phyloP scores from a whole-genome alignment of 2,113 vertebrate species.

The Callocephalon fimbriatum region DNA sequence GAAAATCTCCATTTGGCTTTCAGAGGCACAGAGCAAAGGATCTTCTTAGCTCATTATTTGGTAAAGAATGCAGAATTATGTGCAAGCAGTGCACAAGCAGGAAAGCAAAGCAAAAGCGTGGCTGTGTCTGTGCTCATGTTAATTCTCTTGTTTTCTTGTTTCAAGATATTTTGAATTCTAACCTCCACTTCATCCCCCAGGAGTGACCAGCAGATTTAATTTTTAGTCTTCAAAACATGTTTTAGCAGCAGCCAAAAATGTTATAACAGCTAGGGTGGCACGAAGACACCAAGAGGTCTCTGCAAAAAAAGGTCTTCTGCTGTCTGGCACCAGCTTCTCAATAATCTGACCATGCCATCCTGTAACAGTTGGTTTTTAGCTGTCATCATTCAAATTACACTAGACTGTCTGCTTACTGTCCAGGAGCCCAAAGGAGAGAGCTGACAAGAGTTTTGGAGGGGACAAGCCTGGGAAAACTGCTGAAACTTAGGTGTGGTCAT shows the following conservation, averaged over 20 bases:
- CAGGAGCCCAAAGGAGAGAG: background rate
- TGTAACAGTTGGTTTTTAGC: background rate
- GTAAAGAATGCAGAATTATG: background rate
- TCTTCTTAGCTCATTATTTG: background rate
- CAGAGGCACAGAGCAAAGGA: background rate
- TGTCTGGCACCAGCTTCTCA: background rate
- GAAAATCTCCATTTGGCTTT: background rate
- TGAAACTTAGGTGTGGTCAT: background rate
- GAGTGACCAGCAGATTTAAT: background rate
- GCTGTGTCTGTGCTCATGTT: background rate
- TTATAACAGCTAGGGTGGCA: background rate
- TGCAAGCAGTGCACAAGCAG: background rate
- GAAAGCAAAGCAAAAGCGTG: background rate
- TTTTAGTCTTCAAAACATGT: background rate
- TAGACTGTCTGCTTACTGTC: background rate
- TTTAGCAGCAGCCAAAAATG: background rate
- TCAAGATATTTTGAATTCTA: background rate
- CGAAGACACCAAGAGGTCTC: background rate
- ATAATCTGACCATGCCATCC: background rate
- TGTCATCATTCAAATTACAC: accelerated
- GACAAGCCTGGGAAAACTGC: background rate
- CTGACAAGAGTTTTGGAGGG: background rate
- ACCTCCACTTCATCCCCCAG: background rate
- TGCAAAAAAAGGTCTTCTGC: background rate
- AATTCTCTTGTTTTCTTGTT: background rate